Conservation (phyloP, 2,888 invertebrate species). For the Heterodera filipjevi region DNA sequence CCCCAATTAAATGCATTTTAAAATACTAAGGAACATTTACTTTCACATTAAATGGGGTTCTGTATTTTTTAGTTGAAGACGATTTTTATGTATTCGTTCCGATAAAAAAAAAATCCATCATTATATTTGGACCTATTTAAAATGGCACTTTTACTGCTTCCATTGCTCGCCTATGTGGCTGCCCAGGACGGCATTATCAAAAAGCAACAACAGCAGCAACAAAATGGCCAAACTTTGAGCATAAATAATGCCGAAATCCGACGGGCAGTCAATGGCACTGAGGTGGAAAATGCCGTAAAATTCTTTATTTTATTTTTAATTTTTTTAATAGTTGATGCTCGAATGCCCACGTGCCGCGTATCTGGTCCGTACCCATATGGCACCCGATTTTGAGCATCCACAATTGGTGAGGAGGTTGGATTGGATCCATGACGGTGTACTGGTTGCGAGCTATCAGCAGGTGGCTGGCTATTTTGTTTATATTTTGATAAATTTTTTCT, state of each 20-base stretch:
- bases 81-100: neutral
- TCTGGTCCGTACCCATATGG: conserved; percentile 62
- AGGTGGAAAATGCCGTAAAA: neutral
- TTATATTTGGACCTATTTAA: neutral
- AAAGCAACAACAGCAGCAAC: neutral
- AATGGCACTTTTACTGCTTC: conserved; percentile 27
- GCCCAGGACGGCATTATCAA: neutral
- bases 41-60: too few relatives aligned
- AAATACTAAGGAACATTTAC: too few relatives aligned
- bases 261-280: conserved; percentile 23
- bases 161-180: conserved; percentile 23
- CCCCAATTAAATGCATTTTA: too few relatives aligned
- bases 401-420: conserved; percentile 61
- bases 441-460: conserved; percentile 60
- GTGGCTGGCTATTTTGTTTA: conserved; percentile 30
- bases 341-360: conserved; percentile 57
- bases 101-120: neutral
- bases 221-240: conserved; percentile 5
- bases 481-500: neutral
- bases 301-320: neutral
- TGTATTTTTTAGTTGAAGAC: too few relatives aligned
- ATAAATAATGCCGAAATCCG: conserved; percentile 2
- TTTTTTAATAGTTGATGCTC: conserved; percentile 40
- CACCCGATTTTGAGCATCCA: conserved; percentile 63
- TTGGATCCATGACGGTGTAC: conserved; percentile 61